Evolutionary conservation across 2,113 vertebrate genomes (phyloP).

Genomic region (Accipiter cooperii): DNA sequence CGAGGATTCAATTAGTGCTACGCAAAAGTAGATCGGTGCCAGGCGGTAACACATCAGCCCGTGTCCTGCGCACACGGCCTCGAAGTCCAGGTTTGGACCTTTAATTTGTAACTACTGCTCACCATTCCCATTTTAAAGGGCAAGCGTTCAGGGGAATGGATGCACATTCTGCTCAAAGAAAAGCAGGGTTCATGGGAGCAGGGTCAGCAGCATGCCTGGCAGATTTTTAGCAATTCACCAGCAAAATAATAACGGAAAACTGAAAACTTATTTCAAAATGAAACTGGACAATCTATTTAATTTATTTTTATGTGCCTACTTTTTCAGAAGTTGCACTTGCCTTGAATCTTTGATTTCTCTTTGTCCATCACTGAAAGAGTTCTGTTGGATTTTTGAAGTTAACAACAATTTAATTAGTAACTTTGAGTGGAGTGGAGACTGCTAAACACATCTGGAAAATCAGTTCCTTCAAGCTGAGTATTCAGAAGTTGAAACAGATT

Average conservation of each 20-base stretch:
- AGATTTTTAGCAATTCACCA: neutral
- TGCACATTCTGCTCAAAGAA: neutral
- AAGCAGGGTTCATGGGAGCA: neutral
- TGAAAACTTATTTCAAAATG: neutral
- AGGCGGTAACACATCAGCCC: neutral
- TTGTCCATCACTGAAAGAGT: neutral
- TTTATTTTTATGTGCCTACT: neutral
- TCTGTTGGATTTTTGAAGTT: neutral
- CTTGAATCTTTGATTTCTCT: neutral
- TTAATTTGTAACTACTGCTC: neutral
- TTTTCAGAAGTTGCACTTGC: neutral
- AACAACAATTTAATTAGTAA: neutral
- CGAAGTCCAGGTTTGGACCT: neutral
- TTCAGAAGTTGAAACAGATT: neutral
- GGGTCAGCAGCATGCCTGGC: neutral
- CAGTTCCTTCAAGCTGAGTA: neutral
- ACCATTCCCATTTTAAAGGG: neutral
- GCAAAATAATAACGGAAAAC: neutral
- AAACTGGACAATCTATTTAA: neutral
- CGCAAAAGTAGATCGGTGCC: neutral
- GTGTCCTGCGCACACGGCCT: rapidly evolving
- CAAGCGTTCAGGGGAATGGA: neutral
- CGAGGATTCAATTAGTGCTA: neutral
- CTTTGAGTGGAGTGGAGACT: neutral
- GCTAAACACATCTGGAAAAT: neutral